These are phyloP conservation scores for Puntigrus tetrazona DNA, from an alignment of 2,113 vertebrate genomes.

Conservation along the genomic window DNA sequence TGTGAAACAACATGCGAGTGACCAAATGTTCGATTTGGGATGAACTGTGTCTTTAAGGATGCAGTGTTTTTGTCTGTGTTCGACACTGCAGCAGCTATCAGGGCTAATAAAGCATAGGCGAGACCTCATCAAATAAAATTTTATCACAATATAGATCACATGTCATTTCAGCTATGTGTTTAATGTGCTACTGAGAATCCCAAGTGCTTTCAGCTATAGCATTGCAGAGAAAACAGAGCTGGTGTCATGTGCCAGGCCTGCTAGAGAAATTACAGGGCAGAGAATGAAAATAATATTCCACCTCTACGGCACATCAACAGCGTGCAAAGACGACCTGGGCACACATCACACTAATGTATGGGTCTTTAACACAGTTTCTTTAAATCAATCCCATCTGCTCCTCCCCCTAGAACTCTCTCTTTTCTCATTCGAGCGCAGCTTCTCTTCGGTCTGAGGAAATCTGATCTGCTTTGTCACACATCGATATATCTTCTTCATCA, in stretches of 20 bases:
- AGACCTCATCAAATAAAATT: not conserved
- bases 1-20: not conserved
- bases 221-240: not conserved
- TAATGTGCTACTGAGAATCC: not conserved
- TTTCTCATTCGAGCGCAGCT: not conserved
- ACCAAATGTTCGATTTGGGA: not conserved
- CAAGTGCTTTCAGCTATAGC: not conserved
- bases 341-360: not conserved
- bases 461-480: constrained; percentile 13
- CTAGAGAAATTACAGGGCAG: not conserved
- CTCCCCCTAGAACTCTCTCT: not conserved
- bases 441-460: not conserved
- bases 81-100: not conserved
- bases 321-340: not conserved
- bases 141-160: not conserved
- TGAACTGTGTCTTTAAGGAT: not conserved
- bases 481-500: constrained; percentile 1
- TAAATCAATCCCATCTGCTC: constrained; percentile 5
- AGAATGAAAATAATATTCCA: not conserved
- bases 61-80: not conserved
- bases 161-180: not conserved
- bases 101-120: not conserved
- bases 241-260: not conserved
- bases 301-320: not conserved
- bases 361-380: not conserved